phyloP scores from a whole-genome alignment of 1,140 invertebrate species.

The Saxidomus purpurata region DNA sequence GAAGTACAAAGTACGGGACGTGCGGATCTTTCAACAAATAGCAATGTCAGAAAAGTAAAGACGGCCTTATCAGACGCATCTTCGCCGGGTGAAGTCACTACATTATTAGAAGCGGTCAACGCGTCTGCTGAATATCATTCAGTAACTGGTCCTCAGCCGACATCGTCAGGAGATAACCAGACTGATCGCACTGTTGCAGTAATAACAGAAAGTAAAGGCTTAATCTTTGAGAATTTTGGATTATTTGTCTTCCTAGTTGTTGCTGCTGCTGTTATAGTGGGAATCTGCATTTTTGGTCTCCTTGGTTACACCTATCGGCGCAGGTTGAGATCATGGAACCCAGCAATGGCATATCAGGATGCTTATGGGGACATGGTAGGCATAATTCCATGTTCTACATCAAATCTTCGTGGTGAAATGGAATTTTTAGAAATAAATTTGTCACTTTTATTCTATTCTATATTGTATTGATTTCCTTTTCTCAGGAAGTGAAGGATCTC shows the following conservation, averaged over 20 bases:
- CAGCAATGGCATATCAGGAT: conserved; percentile 46
- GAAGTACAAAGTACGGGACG: neutral
- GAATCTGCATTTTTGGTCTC: conserved; percentile 40
- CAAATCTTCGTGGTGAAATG: no score
- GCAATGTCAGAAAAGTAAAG: neutral
- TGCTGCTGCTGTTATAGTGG: conserved; percentile 1
- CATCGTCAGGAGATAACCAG: neutral
- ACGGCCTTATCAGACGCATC: neutral
- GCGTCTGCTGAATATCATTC: neutral
- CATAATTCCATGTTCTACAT: no score
- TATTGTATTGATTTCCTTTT: no score
- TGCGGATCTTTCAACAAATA: neutral
- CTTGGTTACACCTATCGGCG: conserved; percentile 21
- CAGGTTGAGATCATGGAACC: conserved; percentile 36
- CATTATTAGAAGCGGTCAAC: neutral
- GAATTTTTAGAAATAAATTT: no score
- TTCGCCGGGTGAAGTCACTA: neutral
- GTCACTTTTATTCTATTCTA: no score
- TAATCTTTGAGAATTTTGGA: conserved; percentile 44
- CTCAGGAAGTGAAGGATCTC: no score
- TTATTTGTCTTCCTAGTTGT: conserved; percentile 54
- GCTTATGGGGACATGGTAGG: conserved; percentile 42
- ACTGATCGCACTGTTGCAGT: neutral
- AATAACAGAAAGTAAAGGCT: neutral
- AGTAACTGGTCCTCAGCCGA: neutral